Evolutionary conservation across 2,113 vertebrate species (phyloP).

Genomic region (Empidonax traillii): DNA sequence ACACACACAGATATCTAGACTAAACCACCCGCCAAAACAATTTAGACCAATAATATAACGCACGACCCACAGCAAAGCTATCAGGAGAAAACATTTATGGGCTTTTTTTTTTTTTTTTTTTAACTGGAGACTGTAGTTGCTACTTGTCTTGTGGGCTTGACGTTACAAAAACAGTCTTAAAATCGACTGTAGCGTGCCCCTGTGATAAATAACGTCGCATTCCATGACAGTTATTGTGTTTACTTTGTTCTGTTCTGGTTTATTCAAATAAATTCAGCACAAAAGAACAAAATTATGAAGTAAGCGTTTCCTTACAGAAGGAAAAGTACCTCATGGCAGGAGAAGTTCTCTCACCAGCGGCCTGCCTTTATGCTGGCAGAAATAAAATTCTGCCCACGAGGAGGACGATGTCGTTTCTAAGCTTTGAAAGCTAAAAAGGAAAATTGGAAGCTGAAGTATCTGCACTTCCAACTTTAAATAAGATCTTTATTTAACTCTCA

Average conservation of each 20-base stretch:
- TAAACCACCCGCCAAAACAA: background rate
- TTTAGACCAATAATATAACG: background rate
- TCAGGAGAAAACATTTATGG: background rate
- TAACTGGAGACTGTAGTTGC: background rate
- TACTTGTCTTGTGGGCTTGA: background rate
- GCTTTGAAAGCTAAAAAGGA: constrained; percentile 19
- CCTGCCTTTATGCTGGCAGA: background rate
- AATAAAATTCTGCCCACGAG: constrained; percentile 28
- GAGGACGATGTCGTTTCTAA: constrained; percentile 1
- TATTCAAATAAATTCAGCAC: constrained; percentile 46
- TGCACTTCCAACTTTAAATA: constrained; percentile 33
- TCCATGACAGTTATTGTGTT: background rate
- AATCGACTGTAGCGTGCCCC: background rate
- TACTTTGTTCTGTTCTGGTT: background rate
- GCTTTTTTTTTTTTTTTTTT: background rate
- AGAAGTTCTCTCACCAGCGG: constrained; percentile 31
- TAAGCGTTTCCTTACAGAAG: background rate
- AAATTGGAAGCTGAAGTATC: constrained; percentile 21
- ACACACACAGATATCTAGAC: background rate
- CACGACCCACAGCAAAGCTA: background rate
- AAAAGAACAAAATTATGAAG: background rate
- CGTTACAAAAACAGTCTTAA: background rate
- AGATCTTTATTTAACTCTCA: constrained; percentile 29
- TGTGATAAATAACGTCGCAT: background rate
- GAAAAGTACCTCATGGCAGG: background rate